Evolutionary conservation across 2,888 invertebrate genomes (phyloP).

Genomic region (Apamea crenata): DNA sequence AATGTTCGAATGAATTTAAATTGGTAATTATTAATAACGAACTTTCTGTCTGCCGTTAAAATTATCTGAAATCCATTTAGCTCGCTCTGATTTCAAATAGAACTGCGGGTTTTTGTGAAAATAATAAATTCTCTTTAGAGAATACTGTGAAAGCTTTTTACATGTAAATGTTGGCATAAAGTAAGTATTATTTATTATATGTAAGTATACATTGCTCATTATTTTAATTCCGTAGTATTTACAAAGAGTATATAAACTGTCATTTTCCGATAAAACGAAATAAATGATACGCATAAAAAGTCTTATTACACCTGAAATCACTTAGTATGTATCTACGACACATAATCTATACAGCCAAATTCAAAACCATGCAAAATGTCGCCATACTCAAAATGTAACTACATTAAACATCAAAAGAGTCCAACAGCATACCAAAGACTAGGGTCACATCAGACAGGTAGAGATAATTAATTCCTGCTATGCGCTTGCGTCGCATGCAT

Average conservation of each 20-base stretch:
- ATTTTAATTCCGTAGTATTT: conserved; percentile 29
- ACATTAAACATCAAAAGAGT: conserved; percentile 45
- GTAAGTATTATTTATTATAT: conserved; percentile 30
- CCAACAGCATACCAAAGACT: conserved; percentile 29
- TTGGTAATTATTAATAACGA: conserved; percentile 69
- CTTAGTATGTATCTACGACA: background rate
- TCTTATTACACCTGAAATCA: background rate
- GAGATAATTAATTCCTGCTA: conserved; percentile 83
- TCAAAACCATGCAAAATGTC: conserved; percentile 40
- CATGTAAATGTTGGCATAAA: conserved; percentile 36
- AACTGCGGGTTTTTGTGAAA: conserved; percentile 52
- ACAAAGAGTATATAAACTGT: background rate
- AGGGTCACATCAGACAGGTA: conserved; percentile 28
- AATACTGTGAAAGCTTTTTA: conserved; percentile 51
- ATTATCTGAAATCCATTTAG: conserved; percentile 68
- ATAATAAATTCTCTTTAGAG: conserved; percentile 55
- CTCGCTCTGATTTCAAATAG: conserved; percentile 63
- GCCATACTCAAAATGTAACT: conserved; percentile 26
- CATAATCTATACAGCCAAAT: conserved; percentile 11
- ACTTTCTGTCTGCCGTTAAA: conserved; percentile 64
- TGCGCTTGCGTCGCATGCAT: conserved; percentile 84
- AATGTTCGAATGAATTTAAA: conserved; percentile 66
- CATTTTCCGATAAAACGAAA: background rate
- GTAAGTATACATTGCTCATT: conserved; percentile 34
- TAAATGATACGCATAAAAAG: background rate